Base-by-base conservation (phyloP, 2,888 invertebrate species). In the Chrysolina haemoptera region DNA sequence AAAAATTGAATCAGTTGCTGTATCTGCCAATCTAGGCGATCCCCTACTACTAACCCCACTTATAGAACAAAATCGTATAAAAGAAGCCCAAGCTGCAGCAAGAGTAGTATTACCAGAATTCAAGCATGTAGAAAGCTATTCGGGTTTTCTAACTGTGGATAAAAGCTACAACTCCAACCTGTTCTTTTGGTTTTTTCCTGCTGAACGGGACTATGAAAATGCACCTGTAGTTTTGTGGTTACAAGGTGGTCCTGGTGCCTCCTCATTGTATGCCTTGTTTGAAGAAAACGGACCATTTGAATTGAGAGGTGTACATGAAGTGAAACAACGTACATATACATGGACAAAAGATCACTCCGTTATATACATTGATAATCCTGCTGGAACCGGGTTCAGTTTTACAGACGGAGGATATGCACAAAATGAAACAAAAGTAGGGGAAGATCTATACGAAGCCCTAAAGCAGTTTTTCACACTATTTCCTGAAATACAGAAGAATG, bases 131-230 rank as follows among this genome's bases (percentile, higher is more conserved):
- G 90, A 89, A 78, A 94, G 94, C 81, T 94, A 93, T 82, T 90
- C 94, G 14, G 94, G 95, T 18, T 96, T 92, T 84, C 89, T 96
- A 69, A 96, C 96, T 0, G 96, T 96, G 0, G 93, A 96, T 85
- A 90, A 92, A 78, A 87, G 89, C 0, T 92, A 89, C 82, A 91
- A 94, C 78, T 94, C 95, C 0, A 95, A 96, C 84, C 90, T 95
- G 87, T 96, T 96, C 88, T 95, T 96, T 87, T 96, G 96, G 96
- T 96, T 94, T 84, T 96, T 96, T 85, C 95, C 95, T 0, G 92
- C 95, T 0, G 85, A 89, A 82, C 88, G 89, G 0, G 68, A 81
- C 55, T 73, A 71, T 41, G 88, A 89, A 74, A 86, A 89, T 59
- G 93, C 94, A 1, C 94, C 94, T 0, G 93, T 96, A 0, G 87